Evolutionary conservation across 2,797 vertebrate genomes (phyloP).

Genomic region (Centroberyx gerrardi): DNA sequence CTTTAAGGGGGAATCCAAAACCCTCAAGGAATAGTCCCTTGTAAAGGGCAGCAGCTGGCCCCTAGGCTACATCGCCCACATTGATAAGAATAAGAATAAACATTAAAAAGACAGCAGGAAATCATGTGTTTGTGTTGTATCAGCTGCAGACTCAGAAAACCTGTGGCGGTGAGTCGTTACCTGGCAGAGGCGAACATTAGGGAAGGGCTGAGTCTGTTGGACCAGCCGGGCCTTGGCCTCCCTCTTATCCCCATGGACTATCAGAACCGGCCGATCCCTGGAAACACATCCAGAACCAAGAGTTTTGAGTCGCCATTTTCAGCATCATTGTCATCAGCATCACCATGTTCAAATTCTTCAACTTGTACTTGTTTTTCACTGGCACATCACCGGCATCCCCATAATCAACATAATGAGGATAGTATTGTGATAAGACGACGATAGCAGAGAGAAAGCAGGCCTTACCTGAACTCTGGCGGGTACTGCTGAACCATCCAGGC

Average conservation of each 20-base stretch:
- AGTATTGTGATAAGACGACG: not conserved
- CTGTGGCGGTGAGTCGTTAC: conserved; percentile 71
- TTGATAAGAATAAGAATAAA: no score
- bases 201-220: conserved; percentile 90
- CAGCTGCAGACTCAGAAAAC: no score
- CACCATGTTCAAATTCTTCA: not conserved
- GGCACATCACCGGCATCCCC: no score
- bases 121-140: no score
- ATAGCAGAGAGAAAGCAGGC: not conserved
- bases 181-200: conserved; percentile 94
- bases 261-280: conserved; percentile 91
- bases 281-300: conserved; percentile 30
- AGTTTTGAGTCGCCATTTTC: not conserved
- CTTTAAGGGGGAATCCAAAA: conserved; percentile 14
- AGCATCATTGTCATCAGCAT: not conserved
- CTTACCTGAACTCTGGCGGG: conserved; percentile 93
- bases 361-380: no score
- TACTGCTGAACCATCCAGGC: conserved; percentile 95
- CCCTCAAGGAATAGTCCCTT: no score
- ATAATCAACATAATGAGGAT: no score
- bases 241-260: conserved; percentile 96
- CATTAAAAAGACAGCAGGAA: no score
- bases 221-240: conserved; percentile 94
- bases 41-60: no score
- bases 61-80: no score